Conservation (phyloP, 2,113 vertebrate genomes). For the Oreochromis spilurus region DNA sequence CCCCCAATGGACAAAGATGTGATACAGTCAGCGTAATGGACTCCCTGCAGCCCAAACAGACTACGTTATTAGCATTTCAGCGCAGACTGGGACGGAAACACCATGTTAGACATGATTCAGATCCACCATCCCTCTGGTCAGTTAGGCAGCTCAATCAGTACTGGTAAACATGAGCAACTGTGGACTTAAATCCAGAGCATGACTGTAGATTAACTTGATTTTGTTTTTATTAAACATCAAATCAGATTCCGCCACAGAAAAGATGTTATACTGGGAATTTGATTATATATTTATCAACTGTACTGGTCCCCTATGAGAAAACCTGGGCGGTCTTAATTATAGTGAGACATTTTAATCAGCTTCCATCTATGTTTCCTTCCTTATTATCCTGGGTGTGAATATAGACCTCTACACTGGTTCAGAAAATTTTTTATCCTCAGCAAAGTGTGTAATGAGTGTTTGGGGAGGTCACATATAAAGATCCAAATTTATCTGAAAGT, state of each 20-base stretch:
- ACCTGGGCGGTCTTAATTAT: slow-evolving; percentile 4
- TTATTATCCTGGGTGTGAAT: neutral
- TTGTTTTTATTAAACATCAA: neutral
- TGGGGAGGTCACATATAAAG: neutral
- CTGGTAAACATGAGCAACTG: neutral
- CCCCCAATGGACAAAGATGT: slow-evolving; percentile 21
- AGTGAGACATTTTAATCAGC: slow-evolving; percentile 44
- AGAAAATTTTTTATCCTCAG: neutral
- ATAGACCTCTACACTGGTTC: neutral
- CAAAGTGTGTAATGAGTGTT: neutral
- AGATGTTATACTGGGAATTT: neutral
- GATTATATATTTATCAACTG: slow-evolving; percentile 12
- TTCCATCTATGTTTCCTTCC: neutral
- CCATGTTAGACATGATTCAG: slow-evolving; percentile 11
- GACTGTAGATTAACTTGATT: neutral
- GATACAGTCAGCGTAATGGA: slow-evolving; percentile 38
- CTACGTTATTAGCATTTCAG: slow-evolving; percentile 40
- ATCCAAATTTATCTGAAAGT: neutral
- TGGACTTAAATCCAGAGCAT: neutral
- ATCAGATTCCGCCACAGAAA: neutral
- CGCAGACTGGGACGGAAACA: neutral
- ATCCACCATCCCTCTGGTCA: slow-evolving; percentile 6
- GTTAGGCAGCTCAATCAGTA: slow-evolving; percentile 24
- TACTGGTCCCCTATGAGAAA: neutral
- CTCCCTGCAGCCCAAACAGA: slow-evolving; percentile 44